Conservation (phyloP, 1,140 invertebrate species). For the Aphaenogaster ashmeadi region DNA sequence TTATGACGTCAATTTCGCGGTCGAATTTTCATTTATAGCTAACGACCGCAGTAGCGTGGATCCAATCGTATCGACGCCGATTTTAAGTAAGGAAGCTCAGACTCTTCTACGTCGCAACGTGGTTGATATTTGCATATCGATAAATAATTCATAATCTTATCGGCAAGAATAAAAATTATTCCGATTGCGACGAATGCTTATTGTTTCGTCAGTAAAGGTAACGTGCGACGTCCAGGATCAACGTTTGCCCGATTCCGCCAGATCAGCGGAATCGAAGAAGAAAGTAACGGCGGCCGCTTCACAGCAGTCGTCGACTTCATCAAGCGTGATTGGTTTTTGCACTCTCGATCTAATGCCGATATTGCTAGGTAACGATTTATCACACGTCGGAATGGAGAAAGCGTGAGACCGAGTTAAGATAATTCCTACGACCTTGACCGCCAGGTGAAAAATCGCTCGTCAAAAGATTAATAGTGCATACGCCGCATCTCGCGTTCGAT, state of each 20-base stretch:
- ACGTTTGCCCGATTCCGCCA: neutral
- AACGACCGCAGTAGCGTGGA: constrained; percentile 35
- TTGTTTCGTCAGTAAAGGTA: constrained; percentile 49
- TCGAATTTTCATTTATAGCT: constrained; percentile 40
- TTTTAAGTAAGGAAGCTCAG: constrained; percentile 69
- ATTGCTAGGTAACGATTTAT: constrained; percentile 70
- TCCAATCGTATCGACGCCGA: constrained; percentile 68
- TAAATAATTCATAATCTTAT: constrained; percentile 9
- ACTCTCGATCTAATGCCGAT: constrained; percentile 78
- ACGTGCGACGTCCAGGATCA: neutral
- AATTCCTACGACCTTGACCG: neutral
- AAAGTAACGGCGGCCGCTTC: constrained; percentile 5
- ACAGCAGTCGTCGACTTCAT: neutral
- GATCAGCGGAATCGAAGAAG: constrained; percentile 26
- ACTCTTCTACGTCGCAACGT: neutral
- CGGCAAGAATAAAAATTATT: neutral
- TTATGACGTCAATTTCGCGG: constrained; percentile 62
- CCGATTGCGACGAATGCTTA: neutral
- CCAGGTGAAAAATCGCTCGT: constrained; percentile 67
- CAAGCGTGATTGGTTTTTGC: constrained; percentile 71
- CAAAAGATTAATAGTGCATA: constrained; percentile 77
- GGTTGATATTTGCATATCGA: neutral
- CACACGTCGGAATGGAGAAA: neutral
- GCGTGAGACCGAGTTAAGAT: neutral
- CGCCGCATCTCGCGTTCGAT: constrained; percentile 58